Base-by-base conservation (phyloP, 2,113 vertebrate species). In the Ranitomeya imitator region DNA sequence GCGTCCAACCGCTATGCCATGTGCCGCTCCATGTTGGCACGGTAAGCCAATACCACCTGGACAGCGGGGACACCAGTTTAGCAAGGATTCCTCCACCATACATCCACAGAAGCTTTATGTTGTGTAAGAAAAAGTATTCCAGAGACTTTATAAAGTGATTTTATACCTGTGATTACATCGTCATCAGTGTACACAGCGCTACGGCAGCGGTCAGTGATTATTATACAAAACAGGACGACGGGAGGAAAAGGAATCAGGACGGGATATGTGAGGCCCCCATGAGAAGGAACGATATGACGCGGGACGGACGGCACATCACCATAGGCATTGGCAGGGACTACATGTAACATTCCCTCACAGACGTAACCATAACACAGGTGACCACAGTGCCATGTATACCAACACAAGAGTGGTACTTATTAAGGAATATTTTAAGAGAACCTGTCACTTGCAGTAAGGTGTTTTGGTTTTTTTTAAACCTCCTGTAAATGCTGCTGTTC, bases 221-320 rank as follows among this genome's bases (percentile, higher is more conserved):
- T 45, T 76, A n/a, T 21, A 55, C 51, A 21, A 13, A 18, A 73
- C 86, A 60, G 86, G 86, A 87, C 23, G 65, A 74, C 9, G 18
- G 54, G 77, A 79, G 86, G 77, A 80, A 76, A 37, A 8, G 52
- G n/a, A 80, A 87, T 81, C 78, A 37, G 19, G 57, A 8, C 65
- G n/a, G n/a, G n/a, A n/a, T n/a, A 83, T 67, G 67, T 31, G 14
- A 88, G 54, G 14, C 18, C 18, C 13, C 8, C 18, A 23, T 60
- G 54, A 59, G 6, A 55, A 69, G 61, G 31, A 51, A 57, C 9
- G 21, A 37, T 16, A 31, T 21, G 85, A 67, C 0, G 86, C 16
- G 51, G 61, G 4, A 23, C 23, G 51, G 78, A 69, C 15, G 19
- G n/a, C 13, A 31, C n/a, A 13, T 26, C 31, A 31, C 23, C 11